A percentile compares a stretch with the other conserved stretches of the same genome.
phyloP scores from a whole-genome alignment of 2,797 vertebrate genomes.

The Cossypha heuglini region DNA sequence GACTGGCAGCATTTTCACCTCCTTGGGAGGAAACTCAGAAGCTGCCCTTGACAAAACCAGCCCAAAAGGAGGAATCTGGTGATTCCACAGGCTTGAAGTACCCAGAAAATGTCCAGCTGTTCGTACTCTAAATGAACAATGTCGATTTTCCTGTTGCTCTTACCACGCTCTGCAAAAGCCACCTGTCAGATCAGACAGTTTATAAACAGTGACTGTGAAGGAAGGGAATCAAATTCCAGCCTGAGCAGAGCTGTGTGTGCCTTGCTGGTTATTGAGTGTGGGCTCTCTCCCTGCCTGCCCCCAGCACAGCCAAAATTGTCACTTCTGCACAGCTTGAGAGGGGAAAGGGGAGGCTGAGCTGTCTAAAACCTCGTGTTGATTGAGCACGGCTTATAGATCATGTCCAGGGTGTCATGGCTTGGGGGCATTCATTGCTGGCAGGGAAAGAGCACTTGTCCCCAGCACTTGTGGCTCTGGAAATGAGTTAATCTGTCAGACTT shows the following conservation, averaged over 20 bases:
- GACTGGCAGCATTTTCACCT: rapidly evolving
- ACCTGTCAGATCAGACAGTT: background rate
- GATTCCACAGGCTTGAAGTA: background rate
- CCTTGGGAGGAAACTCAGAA: background rate
- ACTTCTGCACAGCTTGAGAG: background rate
- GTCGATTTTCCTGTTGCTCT: background rate
- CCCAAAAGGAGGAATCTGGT: background rate
- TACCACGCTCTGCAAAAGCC: background rate
- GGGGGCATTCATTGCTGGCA: background rate
- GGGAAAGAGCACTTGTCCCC: background rate
- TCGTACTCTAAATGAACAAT: background rate
- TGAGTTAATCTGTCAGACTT: background rate
- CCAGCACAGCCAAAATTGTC: background rate
- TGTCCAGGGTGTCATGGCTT: background rate
- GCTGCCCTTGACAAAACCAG: background rate
- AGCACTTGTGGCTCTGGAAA: background rate
- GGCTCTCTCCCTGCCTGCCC: rapidly evolving
- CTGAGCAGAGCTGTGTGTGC: background rate
- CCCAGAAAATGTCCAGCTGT: background rate
- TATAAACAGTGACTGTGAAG: background rate
- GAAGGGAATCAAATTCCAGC: background rate
- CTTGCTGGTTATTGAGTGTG: background rate
- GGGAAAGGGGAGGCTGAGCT: background rate
- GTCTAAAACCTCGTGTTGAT: background rate
- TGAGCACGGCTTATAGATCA: background rate